A percentile compares a stretch with the other conserved stretches of the same genome.
Evolutionary conservation across 1,140 invertebrate genomes (phyloP).

Genomic region (Drosophila arizonae): DNA sequence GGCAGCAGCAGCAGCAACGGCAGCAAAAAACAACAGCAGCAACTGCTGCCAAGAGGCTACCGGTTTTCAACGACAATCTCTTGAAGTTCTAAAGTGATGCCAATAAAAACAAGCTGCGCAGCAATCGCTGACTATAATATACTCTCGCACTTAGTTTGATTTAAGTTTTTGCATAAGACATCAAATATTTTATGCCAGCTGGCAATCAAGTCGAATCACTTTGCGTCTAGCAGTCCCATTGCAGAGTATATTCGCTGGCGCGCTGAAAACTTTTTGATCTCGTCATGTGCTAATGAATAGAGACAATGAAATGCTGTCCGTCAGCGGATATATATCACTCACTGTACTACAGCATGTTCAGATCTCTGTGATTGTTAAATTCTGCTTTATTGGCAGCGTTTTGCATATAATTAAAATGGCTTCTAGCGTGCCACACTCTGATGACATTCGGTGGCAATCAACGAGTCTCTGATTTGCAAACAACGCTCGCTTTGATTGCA

Average conservation of each 20-base stretch:
- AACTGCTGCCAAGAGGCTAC: conserved; percentile 28
- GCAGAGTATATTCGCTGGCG: background rate
- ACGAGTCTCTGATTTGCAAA: conserved; percentile 59
- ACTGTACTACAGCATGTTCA: conserved; percentile 9
- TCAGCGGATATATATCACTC: conserved; percentile 41
- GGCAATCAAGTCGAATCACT: background rate
- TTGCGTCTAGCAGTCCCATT: background rate
- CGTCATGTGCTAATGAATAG: conserved; percentile 4
- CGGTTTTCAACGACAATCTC: conserved; percentile 56
- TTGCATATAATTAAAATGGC: conserved; percentile 59
- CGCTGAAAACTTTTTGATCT: background rate
- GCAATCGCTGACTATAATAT: conserved; percentile 32
- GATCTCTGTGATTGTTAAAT: conserved; percentile 9
- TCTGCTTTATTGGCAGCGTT: conserved; percentile 38
- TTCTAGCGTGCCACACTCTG: conserved; percentile 31
- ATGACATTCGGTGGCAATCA: conserved; percentile 46
- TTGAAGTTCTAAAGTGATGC: conserved; percentile 48
- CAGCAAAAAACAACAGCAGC: background rate
- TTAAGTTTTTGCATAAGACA: background rate
- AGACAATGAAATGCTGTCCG: conserved; percentile 47
- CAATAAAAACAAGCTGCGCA: conserved; percentile 21
- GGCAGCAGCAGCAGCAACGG: too few relatives aligned
- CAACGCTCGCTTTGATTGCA: conserved; percentile 72
- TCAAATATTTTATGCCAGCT: background rate
- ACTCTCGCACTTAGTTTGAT: conserved; percentile 3